phyloP scores from a whole-genome alignment of 2,888 invertebrate species.

The Coelogynopora nodosa region DNA sequence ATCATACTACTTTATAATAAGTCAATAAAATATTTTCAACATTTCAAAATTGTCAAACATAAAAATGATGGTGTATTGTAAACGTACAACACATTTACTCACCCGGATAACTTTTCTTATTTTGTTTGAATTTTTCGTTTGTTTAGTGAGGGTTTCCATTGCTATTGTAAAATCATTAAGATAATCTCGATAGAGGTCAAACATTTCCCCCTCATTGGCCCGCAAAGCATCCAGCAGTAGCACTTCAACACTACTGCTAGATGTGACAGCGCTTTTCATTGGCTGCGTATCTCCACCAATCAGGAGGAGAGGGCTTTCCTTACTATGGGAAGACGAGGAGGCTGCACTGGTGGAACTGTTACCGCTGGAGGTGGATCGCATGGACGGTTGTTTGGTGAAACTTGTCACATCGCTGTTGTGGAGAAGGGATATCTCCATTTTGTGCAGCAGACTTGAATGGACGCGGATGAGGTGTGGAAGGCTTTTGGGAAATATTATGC shows the following conservation, averaged over 20 bases:
- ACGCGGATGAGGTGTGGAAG: not conserved
- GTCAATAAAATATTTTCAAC: no score
- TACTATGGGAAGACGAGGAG: not conserved
- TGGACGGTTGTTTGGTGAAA: not conserved
- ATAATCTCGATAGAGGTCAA: not conserved
- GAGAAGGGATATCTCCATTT: not conserved
- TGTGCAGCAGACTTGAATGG: not conserved
- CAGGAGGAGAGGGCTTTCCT: not conserved
- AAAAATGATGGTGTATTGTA: no score
- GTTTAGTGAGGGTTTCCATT: not conserved
- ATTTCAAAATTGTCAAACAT: no score
- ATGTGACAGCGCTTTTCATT: not conserved
- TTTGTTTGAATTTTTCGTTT: not conserved
- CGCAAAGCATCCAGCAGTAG: not conserved
- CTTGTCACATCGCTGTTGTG: not conserved
- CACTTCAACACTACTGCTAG: not conserved
- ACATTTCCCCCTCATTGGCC: not conserved
- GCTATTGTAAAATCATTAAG: not conserved
- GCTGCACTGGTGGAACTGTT: not conserved
- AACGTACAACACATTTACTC: no score
- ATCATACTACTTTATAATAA: no score
- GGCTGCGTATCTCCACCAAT: not conserved
- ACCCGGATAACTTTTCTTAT: not conserved
- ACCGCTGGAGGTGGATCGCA: not conserved
- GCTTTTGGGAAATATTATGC: not conserved